A percentile compares a stretch with the other conserved stretches of the same genome.
Evolutionary conservation across 1,140 invertebrate genomes (phyloP).

Genomic region (Scylla paramamosain): DNA sequence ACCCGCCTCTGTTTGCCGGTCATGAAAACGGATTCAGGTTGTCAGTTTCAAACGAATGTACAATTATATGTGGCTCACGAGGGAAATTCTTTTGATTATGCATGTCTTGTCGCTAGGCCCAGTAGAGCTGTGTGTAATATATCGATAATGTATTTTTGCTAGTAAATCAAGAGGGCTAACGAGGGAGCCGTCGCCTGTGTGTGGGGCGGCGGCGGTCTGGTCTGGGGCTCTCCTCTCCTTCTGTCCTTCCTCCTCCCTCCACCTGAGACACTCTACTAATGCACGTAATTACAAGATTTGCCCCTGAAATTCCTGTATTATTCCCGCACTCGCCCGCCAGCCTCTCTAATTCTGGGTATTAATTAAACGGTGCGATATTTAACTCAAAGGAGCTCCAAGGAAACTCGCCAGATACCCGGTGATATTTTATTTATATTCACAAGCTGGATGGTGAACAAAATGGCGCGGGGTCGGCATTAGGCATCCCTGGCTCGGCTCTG

Average conservation of each 20-base stretch:
- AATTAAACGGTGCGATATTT: too few relatives aligned
- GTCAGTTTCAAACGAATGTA: slow-evolving; percentile 28
- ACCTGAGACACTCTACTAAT: not conserved
- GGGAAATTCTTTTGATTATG: slow-evolving; percentile 38
- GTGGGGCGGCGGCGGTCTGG: not conserved
- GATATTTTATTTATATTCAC: not conserved
- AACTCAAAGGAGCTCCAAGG: too few relatives aligned
- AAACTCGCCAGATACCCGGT: too few relatives aligned
- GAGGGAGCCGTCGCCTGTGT: not conserved
- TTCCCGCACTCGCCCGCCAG: not conserved
- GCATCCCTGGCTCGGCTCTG: not conserved
- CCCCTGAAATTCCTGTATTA: not conserved
- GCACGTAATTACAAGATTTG: not conserved
- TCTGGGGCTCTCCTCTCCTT: not conserved
- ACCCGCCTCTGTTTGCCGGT: not conserved
- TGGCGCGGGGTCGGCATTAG: not conserved
- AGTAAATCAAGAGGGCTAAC: not conserved
- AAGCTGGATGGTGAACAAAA: not conserved
- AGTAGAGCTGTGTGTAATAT: slow-evolving; percentile 2
- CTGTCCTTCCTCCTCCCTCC: not conserved
- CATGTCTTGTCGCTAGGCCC: slow-evolving; percentile 35
- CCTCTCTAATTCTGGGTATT: not conserved
- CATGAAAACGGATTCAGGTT: slow-evolving; percentile 23
- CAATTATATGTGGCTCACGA: slow-evolving; percentile 24
- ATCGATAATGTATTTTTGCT: slow-evolving; percentile 2